phyloP scores from a whole-genome alignment of 2,888 invertebrate species.

The Cheilosia urbana region DNA sequence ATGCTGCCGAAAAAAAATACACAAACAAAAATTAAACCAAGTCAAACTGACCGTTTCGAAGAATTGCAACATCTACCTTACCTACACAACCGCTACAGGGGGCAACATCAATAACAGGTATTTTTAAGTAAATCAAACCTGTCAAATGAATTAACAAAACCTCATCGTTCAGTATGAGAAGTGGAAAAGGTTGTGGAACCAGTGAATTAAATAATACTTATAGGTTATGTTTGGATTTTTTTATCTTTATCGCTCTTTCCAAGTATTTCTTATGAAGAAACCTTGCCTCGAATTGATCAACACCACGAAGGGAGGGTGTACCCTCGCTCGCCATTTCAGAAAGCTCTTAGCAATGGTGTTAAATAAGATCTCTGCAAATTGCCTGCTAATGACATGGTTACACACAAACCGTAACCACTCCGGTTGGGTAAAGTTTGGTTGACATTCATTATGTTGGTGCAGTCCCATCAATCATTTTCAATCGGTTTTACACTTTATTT shows the following conservation, averaged over 20 bases:
- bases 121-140: conserved; percentile 57
- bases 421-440: neutral
- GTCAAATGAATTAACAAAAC: conserved; percentile 66
- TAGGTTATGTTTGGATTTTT: neutral
- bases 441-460: neutral
- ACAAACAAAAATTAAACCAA: conserved; percentile 28
- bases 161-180: conserved; percentile 14
- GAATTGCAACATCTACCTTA: conserved; percentile 54
- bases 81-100: conserved; percentile 9
- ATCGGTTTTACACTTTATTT: neutral
- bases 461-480: neutral
- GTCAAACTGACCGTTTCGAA: conserved; percentile 44
- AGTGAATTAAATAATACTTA: conserved; percentile 45
- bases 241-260: neutral
- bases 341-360: neutral
- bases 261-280: conserved; percentile 10
- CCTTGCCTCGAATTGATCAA: conserved; percentile 11
- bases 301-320: neutral
- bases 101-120: conserved; percentile 49
- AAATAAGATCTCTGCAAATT: conserved; percentile 35
- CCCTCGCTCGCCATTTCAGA: neutral
- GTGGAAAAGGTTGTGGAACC: neutral
- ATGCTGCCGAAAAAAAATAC: conserved; percentile 39
- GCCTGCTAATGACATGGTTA: neutral
- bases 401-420: neutral